phyloP scores from a whole-genome alignment of 2,797 vertebrate genomes.

The Anguilla obscura region DNA sequence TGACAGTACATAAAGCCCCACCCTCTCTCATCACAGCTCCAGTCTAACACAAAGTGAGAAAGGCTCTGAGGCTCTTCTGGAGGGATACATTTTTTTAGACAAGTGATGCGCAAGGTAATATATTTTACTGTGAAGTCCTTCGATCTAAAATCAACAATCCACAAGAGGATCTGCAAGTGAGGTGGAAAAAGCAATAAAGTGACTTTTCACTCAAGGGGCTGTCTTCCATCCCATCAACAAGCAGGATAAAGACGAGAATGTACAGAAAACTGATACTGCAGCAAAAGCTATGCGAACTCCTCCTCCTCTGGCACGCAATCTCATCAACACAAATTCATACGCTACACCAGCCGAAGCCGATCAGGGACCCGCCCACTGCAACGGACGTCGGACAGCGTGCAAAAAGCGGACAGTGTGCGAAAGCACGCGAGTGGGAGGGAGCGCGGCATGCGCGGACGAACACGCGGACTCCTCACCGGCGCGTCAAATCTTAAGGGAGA shows the following conservation, averaged over 20 bases:
- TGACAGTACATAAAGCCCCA: background rate
- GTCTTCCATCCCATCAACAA: background rate
- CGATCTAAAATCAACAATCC: constrained; percentile 1
- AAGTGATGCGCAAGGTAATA: background rate
- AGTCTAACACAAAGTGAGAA: background rate
- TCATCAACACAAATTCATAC: background rate
- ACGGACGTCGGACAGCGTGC: background rate
- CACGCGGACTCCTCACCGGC: background rate
- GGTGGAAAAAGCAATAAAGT: background rate
- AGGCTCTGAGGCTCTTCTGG: background rate
- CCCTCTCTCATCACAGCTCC: background rate
- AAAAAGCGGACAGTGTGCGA: background rate
- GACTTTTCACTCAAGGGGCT: background rate
- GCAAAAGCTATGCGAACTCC: background rate
- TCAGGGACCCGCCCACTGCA: background rate
- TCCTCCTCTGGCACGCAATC: background rate
- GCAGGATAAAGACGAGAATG: background rate
- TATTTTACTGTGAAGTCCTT: background rate
- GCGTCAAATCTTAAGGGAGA: background rate
- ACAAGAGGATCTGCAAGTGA: background rate
- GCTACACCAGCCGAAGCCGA: background rate
- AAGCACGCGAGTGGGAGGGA: background rate
- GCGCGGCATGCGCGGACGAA: no score
- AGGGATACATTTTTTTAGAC: background rate
- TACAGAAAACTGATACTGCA: background rate